Evolutionary conservation across 2,113 vertebrate species (phyloP), one percentile per base, ranked within the genome.

Genomic region (Lagenorhynchus albirostris): DNA sequence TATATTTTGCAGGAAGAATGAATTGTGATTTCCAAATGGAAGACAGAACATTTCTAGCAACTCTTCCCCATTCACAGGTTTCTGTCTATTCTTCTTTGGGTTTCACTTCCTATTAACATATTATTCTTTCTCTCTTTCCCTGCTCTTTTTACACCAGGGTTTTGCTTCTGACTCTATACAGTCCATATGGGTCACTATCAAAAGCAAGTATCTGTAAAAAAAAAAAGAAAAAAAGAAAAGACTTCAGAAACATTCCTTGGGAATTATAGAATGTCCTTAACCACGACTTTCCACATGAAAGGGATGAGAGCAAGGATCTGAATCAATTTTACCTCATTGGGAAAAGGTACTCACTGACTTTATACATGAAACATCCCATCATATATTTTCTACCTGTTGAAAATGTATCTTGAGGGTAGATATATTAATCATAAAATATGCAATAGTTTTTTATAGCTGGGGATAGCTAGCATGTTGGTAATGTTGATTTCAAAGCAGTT

Each of bases 361-460:
- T 76, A 77, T 25, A 76, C 14, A 38, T 53, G 29, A 81, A 94
- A 76, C 55, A n/a, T 0, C 18, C 41, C 2, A 62, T 14, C 15
- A 26, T 84, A 12, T 90, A 81, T 47, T 25, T 92, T 65, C n/a
- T 76, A 33, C 25, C 68, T 44, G 1, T 76, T 96, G 26, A 8
- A 76, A 83, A 85, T 70, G 3, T 62, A 23, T 73, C 73, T 89
- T 74, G 11, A 33, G 9, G 9, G 1, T n/a, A 50, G 29, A 68
- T 63, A 1, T 63, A 47, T 82, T 95, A 91, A 36, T 84, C 7
- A 84, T 73, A 71, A 89, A 97, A 60, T n/a, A 86, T 58, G 1
- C 1, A 73, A 23, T 88, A 76, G 25, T 18, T n/a, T 47, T 95
- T 65, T 89, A 36, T 25, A 89, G 15, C 41, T 50, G 7, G 92